Evolutionary conservation across 2,797 vertebrate species (phyloP), one percentile per base, ranked within the genome.

Genomic region (Poecilia wingei): DNA sequence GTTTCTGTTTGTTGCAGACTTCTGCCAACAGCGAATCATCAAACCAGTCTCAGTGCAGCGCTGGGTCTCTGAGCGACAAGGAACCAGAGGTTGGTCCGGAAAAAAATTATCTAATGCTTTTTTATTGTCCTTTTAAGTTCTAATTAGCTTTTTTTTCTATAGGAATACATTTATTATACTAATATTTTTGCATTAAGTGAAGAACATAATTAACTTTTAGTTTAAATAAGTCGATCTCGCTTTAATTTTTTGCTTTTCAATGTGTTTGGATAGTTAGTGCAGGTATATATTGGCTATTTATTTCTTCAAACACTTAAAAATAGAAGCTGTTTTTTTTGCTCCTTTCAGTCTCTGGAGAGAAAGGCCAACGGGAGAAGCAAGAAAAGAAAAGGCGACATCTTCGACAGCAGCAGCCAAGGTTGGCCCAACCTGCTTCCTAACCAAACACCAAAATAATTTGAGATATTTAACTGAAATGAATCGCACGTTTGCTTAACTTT

Each of bases 31-130:
- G 96, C 28, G 98, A 99, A 94, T 98, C 97, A 92, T 99, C 98
- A 91, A 98, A 98, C 92, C 98, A 98, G 95, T 98, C 97, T 86
- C 94, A 98, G 90, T 98, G 98, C 95, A 99, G 98, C 31, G 96
- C 97, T 76, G 97, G 98, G 80, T 99, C 98, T 82, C 95, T 98
- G 89, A 99, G 98, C 82, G 98, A 99, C 94, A 98, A 97, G 91
- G 98, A 99, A 91, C 91, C 97, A 82, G 98, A 99, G 97, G 97
- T 98, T 47, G n/a, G 87, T 92, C 55, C 2, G 16, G 6, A 68
- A 25, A 41, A 41, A 36, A 33, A 4, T 10, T 41, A 20, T 5
- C 6, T 14, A 25, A 9, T 4, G 36, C 1, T 25, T 68, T 39
- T 68, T 43, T 13, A n/a, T 28, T n/a, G 1, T 41, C 36, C 41